These are phyloP conservation scores for Eucriotettix oculatus DNA, from an alignment of 2,888 invertebrate genomes.

Conservation along the genomic window DNA sequence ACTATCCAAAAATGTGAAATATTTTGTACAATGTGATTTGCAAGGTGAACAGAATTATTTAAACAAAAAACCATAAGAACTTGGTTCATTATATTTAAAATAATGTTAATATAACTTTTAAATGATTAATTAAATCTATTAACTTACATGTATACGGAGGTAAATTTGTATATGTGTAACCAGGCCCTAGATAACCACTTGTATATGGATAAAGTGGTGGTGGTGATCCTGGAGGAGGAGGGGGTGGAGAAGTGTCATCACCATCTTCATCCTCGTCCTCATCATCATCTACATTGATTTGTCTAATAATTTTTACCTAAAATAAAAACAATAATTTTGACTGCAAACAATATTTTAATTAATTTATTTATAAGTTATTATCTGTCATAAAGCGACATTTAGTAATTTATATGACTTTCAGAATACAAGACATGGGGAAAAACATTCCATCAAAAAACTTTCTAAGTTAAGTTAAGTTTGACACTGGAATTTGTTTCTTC, in stretches of 20 bases:
- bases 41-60: no score
- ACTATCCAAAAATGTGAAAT: no score
- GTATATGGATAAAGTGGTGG: slow-evolving; percentile 32
- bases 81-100: no score
- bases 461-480: no score
- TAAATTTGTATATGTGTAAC: not conserved
- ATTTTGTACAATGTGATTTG: no score
- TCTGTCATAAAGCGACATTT: no score
- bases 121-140: not conserved
- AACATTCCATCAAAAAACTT: no score
- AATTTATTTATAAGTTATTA: not conserved
- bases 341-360: not conserved
- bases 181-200: slow-evolving; percentile 2
- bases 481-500: no score
- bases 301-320: slow-evolving; percentile 29
- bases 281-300: slow-evolving; percentile 21
- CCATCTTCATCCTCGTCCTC: slow-evolving; percentile 31
- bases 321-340: slow-evolving; percentile 5
- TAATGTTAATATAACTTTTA: no score
- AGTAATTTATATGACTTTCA: no score
- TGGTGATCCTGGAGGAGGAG: slow-evolving; percentile 40
- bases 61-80: no score
- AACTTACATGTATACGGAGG: not conserved
- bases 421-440: no score
- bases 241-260: slow-evolving; percentile 37